Conservation (phyloP, 53 echinoderm and acorn worm genomes). For the Astropecten irregularis region DNA sequence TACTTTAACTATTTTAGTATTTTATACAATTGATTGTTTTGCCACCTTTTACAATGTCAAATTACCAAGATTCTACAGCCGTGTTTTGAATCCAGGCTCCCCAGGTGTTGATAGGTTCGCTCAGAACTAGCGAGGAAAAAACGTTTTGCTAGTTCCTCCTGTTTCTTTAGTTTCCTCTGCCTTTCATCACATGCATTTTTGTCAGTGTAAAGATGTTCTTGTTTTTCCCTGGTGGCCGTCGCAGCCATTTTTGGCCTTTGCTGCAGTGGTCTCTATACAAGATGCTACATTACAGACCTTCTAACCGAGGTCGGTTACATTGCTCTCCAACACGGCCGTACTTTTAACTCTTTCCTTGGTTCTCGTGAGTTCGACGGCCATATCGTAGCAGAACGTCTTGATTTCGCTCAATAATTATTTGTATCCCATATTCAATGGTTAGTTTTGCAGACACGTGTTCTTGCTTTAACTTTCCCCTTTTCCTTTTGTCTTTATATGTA, state of each 20-base stretch:
- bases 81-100: background rate
- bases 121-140: background rate
- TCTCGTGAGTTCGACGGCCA: background rate
- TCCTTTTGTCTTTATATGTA: background rate
- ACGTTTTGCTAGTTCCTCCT: constrained; percentile 1
- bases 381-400: background rate
- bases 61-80: background rate
- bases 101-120: constrained; percentile 6
- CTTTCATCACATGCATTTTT: background rate
- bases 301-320: background rate
- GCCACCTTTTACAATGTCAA: background rate
- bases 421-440: background rate
- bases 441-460: background rate
- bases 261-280: background rate
- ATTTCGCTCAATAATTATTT: background rate
- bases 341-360: background rate
- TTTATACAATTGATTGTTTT: too few relatives aligned
- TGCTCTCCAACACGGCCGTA: background rate
- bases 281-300: background rate
- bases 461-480: background rate
- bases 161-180: background rate
- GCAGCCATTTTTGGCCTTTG: background rate
- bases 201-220: background rate
- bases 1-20: too few relatives aligned
- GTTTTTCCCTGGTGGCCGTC: constrained; percentile 17